Percentiles rank a stretch among this genome's conserved stretches.
Conservation (phyloP, 2,888 invertebrate genomes). For the Drosophila pegasa region DNA sequence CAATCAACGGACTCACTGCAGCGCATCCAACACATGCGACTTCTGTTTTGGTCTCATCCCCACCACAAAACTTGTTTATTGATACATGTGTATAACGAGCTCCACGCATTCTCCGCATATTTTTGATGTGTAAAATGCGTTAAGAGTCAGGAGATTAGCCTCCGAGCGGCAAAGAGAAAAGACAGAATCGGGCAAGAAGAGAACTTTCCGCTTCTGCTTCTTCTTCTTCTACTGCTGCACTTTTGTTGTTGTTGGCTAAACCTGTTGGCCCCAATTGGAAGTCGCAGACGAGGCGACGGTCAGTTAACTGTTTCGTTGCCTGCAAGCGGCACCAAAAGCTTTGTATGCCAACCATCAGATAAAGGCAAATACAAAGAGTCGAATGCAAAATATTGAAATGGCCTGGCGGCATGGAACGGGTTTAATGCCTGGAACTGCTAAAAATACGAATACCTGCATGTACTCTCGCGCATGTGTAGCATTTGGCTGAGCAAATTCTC, state of each 20-base stretch:
- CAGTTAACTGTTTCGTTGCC: constrained; percentile 72
- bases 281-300: constrained; percentile 48
- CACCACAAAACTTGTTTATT: constrained; percentile 22
- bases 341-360: constrained; percentile 62
- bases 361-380: constrained; percentile 48
- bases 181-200: constrained; percentile 35
- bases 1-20: constrained; percentile 22
- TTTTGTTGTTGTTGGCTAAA: constrained; percentile 43
- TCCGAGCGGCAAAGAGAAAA: constrained; percentile 29
- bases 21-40: neutral
- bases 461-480: neutral
- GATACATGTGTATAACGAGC: constrained; percentile 25
- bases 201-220: constrained; percentile 40
- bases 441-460: constrained; percentile 40
- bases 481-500: constrained; percentile 25
- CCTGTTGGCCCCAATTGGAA: constrained; percentile 71
- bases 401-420: constrained; percentile 52
- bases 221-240: neutral
- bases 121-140: constrained; percentile 13
- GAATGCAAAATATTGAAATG: constrained; percentile 69
- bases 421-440: constrained; percentile 43
- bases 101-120: constrained; percentile 35
- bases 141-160: constrained; percentile 35
- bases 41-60: constrained; percentile 1
- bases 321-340: constrained; percentile 53